Evolutionary conservation across 2,888 invertebrate genomes (phyloP), one percentile per base, ranked within the genome.

Genomic region (Thymelicus acteon): DNA sequence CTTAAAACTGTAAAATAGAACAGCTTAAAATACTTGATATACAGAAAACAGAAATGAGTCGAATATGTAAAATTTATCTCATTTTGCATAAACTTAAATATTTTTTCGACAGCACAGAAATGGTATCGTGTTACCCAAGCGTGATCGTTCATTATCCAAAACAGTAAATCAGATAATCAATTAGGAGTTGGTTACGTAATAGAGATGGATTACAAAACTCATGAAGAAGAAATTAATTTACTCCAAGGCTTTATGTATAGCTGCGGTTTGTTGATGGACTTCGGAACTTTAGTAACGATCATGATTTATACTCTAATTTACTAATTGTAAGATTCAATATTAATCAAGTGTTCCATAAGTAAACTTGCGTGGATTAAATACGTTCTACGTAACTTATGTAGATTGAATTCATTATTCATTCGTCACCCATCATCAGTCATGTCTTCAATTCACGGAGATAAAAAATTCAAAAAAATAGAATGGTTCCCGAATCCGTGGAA

Each of bases 381-480:
- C 44, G 12, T 44, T 8, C 19, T 7, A 15, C 7, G 19, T 52
- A 24, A n/a, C 24, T 54, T 54, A 66, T 15, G 62, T 13, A 68
- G 57, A 68, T 68, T 68, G 40, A 60, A 54, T 68, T 61, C 40
- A 61, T 62, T 54, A 68, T 54, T 68, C 52, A 62, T 47, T 39
- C 57, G 47, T 19, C 69, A 19, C 48, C 67, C 58, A 63, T 69
- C 63, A 54, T 69, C 63, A 54, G 69, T 69, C 69, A 69, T 63
- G 63, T 58, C 68, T 62, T 62, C 69, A 57, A 61, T 64, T 40
- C 15, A 31, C 62, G 47, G 19, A 69, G 62, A 69, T 63, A 69
- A 63, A 67, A 67, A 69, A 19, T 52, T 37, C 31, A 63, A 69
- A 47, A 57, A 47, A 24, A n/a, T n/a, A 63, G 57, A 54, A 69